Evolutionary conservation across 2,888 invertebrate species (phyloP), one percentile per base, ranked within the genome.

Genomic region (Taphrorychus bicolor): DNA sequence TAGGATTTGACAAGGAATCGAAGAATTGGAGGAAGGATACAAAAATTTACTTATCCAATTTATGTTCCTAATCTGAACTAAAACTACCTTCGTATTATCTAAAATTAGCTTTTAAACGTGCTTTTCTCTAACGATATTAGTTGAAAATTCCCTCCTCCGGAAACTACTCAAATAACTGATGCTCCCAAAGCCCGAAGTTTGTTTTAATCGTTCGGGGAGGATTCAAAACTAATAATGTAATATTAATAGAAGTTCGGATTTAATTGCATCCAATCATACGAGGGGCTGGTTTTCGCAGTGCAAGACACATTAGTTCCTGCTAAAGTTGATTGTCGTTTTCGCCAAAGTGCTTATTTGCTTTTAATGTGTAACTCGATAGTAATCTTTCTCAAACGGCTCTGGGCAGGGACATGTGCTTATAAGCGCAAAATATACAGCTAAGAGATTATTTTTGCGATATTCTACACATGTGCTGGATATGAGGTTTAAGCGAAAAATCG

Each of bases 191-290:
- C 48, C 54, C 42, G 42, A 54, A 61, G 48, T 60, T 60, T 23
- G 61, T 52, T 66, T 61, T 61, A 60, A 66, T 52, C 52, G 59
- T 45, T 65, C 49, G 19, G 45, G 32, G 17, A 45, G 42, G 23
- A 59, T 59, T 53, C 53, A 65, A 53, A 65, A 23, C 59, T 51
- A 59, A 65, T 65, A 65, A 59, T 59, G 65, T 40, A 49, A 65
- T 58, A 65, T 65, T 65, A 65, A 65, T 59, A 51, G 32, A n/a
- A 24, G 24, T 18, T 24, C 32, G 54, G 17, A 14, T 21, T 16
- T 54, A 54, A 54, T 54, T 24, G 54, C 17, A 32, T 22, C 51
- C 19, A 51, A 51, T 45, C 45, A 14, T 45, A 45, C 45, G 45
- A 3, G 45, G 45, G 45, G 45, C 32, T 32, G 32, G 32, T 32